Base-by-base conservation (phyloP, 2,797 vertebrate species). In the Pelobates cultripes region DNA sequence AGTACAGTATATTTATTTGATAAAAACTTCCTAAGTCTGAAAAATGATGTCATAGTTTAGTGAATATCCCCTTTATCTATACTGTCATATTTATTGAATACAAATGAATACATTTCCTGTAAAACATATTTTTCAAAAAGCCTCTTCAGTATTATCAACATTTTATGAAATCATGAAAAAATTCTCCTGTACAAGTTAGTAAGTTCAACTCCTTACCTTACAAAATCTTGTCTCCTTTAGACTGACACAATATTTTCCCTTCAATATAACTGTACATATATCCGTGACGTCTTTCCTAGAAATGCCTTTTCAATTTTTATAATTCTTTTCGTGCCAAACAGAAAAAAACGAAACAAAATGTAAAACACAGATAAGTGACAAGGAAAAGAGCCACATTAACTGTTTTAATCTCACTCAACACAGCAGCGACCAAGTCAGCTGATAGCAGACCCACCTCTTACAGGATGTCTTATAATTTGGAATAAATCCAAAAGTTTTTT, bases 351-450 rank as follows among this genome's bases (percentile, higher is more conserved):
- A 28, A 28, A 28, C 51, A 70, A 75, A 75, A 45, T 40, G 44
- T 47, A 66, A 66, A 67, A 7, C 8, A 80, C 13, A 71, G 69
- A 72, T 71, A 79, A 70, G 1, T 60, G 57, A 63, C 5, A 7
- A 63, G 10, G 28, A 15, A 75, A 45, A 47, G 70, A 69, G 42
- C 40, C 2, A 17, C n/a, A 78, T 57, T 15, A 71, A 13, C 43
- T 17, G 10, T n/a, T 28, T 57, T 81, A 70, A 80, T 81, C 79
- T 75, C 41, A 64, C 40, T 6, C 64, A 63, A 66, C 60, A 43
- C 79, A 57, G 79, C 79, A 60, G 63, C 69, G 61, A 75, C 53
- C 13, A 70, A 70, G 66, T 81, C 79, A 81, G 73, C 64, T 81
- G 79, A 81, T 60, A 42, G 9, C 28, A 68, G 78, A 42, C 42